These are phyloP conservation scores for Microtus montanus DNA, from an alignment of 2,113 vertebrate genomes.

Conservation along the genomic window DNA sequence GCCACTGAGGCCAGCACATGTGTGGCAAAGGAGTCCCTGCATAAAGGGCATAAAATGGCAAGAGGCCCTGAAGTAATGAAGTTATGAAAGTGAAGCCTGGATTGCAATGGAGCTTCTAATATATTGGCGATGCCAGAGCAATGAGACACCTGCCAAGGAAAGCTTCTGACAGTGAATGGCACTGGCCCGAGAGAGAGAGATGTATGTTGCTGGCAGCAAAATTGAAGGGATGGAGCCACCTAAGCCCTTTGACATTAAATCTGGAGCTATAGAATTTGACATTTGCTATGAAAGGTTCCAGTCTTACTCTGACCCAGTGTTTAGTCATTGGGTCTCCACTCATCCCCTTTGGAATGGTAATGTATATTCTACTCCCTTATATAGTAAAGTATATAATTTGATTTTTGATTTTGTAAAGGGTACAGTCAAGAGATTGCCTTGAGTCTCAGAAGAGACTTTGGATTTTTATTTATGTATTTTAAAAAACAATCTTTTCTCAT, in stretches of 20 bases:
- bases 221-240: not conserved
- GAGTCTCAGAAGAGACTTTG: not conserved
- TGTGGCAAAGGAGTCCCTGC: not conserved
- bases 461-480: not conserved
- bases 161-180: not conserved
- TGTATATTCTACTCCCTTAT: not conserved
- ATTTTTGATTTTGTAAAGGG: not conserved
- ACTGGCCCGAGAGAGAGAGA: not conserved
- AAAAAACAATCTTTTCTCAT: too few species aligned
- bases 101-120: not conserved
- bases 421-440: not conserved
- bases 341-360: not conserved
- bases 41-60: not conserved
- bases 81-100: not conserved
- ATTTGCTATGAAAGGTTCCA: not conserved
- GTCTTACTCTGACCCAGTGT: not conserved
- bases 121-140: not conserved
- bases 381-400: not conserved
- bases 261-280: not conserved
- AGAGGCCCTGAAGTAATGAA: not conserved
- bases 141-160: not conserved
- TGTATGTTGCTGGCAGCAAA: not conserved
- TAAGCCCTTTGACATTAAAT: not conserved
- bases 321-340: not conserved
- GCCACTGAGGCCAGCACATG: not conserved